Conservation (phyloP, 1,140 invertebrate genomes). For the Ceratitis capitata region DNA sequence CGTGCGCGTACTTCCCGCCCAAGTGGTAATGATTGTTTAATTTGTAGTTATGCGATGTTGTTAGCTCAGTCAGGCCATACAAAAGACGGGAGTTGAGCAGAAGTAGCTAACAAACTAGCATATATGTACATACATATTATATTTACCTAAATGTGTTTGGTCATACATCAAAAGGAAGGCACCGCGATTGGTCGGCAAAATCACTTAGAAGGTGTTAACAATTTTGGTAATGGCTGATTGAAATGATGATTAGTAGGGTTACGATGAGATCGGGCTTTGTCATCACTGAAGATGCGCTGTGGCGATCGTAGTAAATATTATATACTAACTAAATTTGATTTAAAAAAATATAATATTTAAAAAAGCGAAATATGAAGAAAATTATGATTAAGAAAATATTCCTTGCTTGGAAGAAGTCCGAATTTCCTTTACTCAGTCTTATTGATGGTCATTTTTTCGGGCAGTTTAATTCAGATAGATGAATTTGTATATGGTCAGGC, state of each 20-base stretch:
- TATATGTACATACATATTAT: not conserved
- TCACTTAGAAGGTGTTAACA: conserved; percentile 12
- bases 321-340: not conserved
- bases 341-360: not conserved
- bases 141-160: not conserved
- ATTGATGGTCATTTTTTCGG: too few relatives aligned
- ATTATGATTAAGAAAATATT: too few relatives aligned
- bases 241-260: not conserved
- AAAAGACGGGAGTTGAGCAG: too few relatives aligned
- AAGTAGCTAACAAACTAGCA: not conserved
- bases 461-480: too few relatives aligned
- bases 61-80: not conserved
- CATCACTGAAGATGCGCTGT: not conserved
- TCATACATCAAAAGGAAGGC: conserved; percentile 3
- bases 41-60: conserved; percentile 31
- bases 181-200: conserved; percentile 12
- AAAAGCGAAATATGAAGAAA: not conserved
- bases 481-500: too few relatives aligned
- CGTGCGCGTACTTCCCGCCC: conserved; percentile 23
- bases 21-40: conserved; percentile 38
- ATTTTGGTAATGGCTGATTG: conserved; percentile 19
- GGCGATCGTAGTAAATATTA: not conserved
- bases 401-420: too few relatives aligned
- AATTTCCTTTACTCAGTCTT: too few relatives aligned
- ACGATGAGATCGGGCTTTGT: not conserved